A percentile compares a stretch with the other conserved stretches of the same genome.
Evolutionary conservation across 2,797 vertebrate species (phyloP).

Genomic region (Spondyliosoma cantharus): DNA sequence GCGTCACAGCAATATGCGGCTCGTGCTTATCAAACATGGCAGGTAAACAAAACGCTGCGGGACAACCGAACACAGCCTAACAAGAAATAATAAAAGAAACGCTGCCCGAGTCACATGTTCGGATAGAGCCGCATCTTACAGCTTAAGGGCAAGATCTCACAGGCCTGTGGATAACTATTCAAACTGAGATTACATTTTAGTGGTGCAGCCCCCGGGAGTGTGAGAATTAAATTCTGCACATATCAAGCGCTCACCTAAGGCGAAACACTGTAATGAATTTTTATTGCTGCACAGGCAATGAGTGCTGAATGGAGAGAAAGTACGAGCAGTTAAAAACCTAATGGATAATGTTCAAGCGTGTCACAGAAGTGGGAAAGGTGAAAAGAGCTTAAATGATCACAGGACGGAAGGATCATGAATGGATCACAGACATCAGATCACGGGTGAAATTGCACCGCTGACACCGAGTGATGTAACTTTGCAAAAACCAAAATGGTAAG

Average conservation of each 20-base stretch:
- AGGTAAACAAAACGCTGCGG: constrained; percentile 52
- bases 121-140: constrained; percentile 29
- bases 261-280: constrained; percentile 68
- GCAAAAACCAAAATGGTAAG: constrained; percentile 30
- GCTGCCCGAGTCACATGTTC: constrained; percentile 25
- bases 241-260: constrained; percentile 62
- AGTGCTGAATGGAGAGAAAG: constrained; percentile 55
- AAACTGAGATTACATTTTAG: constrained; percentile 71
- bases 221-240: constrained; percentile 68
- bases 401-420: constrained; percentile 31
- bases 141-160: constrained; percentile 33
- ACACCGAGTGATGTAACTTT: constrained; percentile 30
- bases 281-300: constrained; percentile 69
- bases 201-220: constrained; percentile 45
- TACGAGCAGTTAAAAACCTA: constrained; percentile 68
- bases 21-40: constrained; percentile 51
- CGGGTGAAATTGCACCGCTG: neutral
- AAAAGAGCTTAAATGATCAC: constrained; percentile 45
- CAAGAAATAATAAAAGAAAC: constrained; percentile 50
- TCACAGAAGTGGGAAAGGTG: constrained; percentile 47
- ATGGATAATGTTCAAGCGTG: constrained; percentile 70
- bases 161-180: constrained; percentile 63
- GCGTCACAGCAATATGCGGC: constrained; percentile 39
- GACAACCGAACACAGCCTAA: constrained; percentile 12
- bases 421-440: constrained; percentile 25